Evolutionary conservation across 2,113 vertebrate genomes (phyloP), one percentile per base, ranked within the genome.

Genomic region (Terrapene triunguis): DNA sequence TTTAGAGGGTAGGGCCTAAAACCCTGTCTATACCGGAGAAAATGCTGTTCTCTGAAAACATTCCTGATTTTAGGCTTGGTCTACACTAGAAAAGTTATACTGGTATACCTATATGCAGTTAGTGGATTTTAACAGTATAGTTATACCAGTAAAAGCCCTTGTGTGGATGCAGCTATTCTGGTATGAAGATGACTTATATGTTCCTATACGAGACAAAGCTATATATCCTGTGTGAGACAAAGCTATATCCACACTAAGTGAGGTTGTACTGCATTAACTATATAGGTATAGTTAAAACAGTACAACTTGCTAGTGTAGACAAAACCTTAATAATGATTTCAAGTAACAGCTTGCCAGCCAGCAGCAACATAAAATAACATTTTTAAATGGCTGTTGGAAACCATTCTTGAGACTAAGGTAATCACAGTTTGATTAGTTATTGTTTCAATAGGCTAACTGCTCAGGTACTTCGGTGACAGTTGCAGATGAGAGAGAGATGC

Each of bases 161-260:
- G 25, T 44, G 24, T 25, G 59, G 54, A 24, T 0, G 0, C 1
- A 6, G 47, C 3, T 25, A 14, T 0, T 44, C 25, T 1, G 5
- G 4, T 50, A 14, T 35, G 38, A 72, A 88, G 62, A 35, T n/a
- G 62, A n/a, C 16, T 69, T 69, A n/a, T n/a, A 69, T 69, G 62
- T 69, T 69, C 62, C 8, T 35, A 16, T 35, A 69, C 7, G 16
- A 35, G 62, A 69, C 35, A n/a, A n/a, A 69, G 62, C 62, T 69
- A 69, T 59, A 59, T 62, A 32, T 69, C 62, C 16, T 8, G 62
- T 8, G 7, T 35, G 8, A 35, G 29, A 69, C 4, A 2, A 69
- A 69, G 35, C 16, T 69, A n/a, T n/a, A n/a, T 74, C 16, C 27
- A 69, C 2, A 17, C 35, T 35, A 35, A 14, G 35, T 69, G 62